phyloP scores from a whole-genome alignment of 2,888 invertebrate genomes.

The Malacosoma neustria region DNA sequence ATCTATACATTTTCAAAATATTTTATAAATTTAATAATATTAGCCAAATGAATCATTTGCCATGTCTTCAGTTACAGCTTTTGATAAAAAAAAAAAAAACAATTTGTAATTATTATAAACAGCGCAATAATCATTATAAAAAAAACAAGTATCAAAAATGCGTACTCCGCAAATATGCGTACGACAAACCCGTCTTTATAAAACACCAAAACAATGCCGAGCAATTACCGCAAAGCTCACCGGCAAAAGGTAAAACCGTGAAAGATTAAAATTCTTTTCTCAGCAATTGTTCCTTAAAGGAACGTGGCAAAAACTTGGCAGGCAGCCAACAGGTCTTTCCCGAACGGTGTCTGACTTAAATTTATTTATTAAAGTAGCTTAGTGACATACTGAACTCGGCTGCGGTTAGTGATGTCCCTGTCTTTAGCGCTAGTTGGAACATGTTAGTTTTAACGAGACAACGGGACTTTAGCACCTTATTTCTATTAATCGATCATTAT shows the following conservation, averaged over 20 bases:
- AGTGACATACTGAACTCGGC: slow-evolving; percentile 34
- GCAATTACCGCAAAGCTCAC: slow-evolving; percentile 13
- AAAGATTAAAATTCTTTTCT: slow-evolving; percentile 47
- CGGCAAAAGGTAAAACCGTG: slow-evolving; percentile 19
- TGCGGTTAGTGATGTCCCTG: slow-evolving; percentile 1
- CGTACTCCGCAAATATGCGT: not conserved
- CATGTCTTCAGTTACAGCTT: too few relatives aligned
- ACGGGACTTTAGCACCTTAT: too few relatives aligned
- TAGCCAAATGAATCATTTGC: too few relatives aligned
- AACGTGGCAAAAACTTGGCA: slow-evolving; percentile 41
- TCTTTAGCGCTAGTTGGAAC: too few relatives aligned
- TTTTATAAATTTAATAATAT: too few relatives aligned
- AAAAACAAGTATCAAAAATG: slow-evolving; percentile 1
- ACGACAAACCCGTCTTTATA: slow-evolving; percentile 17
- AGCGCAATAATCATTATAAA: too few relatives aligned
- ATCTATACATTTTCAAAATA: too few relatives aligned
- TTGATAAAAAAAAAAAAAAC: too few relatives aligned
- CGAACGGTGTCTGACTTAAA: slow-evolving; percentile 30
- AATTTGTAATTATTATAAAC: too few relatives aligned
- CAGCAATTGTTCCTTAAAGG: slow-evolving; percentile 33
- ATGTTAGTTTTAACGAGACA: too few relatives aligned
- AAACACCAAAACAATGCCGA: slow-evolving; percentile 23
- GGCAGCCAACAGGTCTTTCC: slow-evolving; percentile 45
- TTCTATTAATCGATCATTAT: too few relatives aligned
- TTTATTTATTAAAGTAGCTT: slow-evolving; percentile 46